Percentiles rank a stretch among this genome's conserved stretches.
phyloP scores from a whole-genome alignment of 2,888 invertebrate species.

The Drosophila imparisetae region DNA sequence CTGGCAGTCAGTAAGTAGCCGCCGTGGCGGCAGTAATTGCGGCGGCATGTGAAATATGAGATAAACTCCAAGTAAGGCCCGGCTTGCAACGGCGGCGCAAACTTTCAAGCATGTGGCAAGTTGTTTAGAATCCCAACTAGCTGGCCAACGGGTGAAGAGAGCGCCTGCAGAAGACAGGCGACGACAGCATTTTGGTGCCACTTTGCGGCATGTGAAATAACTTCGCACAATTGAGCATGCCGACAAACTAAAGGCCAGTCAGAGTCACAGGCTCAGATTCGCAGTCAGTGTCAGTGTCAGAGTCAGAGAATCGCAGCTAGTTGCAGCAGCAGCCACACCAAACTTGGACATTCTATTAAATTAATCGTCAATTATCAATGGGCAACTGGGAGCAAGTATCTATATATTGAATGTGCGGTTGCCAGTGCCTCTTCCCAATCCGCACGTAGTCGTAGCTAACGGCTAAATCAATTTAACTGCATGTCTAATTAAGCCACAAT shows the following conservation, averaged over 20 bases:
- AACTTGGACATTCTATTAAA: slow-evolving; percentile 81
- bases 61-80: slow-evolving; percentile 79
- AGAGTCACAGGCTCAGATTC: slow-evolving; percentile 5
- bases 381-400: slow-evolving; percentile 34
- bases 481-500: slow-evolving; percentile 73
- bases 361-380: slow-evolving; percentile 80
- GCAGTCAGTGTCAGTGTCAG: slow-evolving; percentile 11
- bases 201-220: slow-evolving; percentile 81
- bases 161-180: slow-evolving; percentile 33
- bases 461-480: slow-evolving; percentile 68
- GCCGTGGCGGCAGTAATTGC: slow-evolving; percentile 75
- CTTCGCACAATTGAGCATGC: slow-evolving; percentile 81
- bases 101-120: slow-evolving; percentile 78
- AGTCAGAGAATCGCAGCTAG: slow-evolving; percentile 23
- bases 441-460: slow-evolving; percentile 28
- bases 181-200: slow-evolving; percentile 79
- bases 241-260: slow-evolving; percentile 54
- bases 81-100: slow-evolving; percentile 35
- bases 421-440: neutral
- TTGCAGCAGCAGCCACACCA: slow-evolving; percentile 66
- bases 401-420: slow-evolving; percentile 40
- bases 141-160: slow-evolving; percentile 14
- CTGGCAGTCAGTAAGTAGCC: slow-evolving; percentile 67
- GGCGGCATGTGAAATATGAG: slow-evolving; percentile 81
- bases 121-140: slow-evolving; percentile 80